Evolutionary conservation across 1,140 invertebrate species (phyloP).

Genomic region (Agrypnia vestita): DNA sequence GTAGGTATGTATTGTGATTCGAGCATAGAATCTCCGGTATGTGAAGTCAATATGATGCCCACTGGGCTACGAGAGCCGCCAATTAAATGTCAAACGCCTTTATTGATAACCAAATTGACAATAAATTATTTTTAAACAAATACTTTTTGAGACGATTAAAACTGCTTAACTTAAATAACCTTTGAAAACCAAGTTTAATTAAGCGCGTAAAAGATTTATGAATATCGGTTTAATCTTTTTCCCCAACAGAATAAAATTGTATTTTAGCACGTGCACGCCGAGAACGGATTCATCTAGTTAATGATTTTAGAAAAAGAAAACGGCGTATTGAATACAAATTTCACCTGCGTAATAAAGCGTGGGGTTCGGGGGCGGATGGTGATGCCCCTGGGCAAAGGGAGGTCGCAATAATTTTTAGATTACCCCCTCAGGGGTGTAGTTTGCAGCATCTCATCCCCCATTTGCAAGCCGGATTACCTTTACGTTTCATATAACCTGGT

Average conservation of each 20-base stretch:
- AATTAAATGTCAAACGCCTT: too few relatives aligned
- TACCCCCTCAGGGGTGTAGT: constrained; percentile 45
- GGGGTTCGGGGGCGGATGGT: background rate
- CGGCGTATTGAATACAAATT: constrained; percentile 25
- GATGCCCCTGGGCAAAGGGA: background rate
- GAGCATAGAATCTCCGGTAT: too few relatives aligned
- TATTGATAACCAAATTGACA: too few relatives aligned
- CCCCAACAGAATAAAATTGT: constrained; percentile 17
- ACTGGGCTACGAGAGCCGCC: too few relatives aligned
- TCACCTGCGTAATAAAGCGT: constrained; percentile 27
- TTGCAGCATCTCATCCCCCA: constrained; percentile 32
- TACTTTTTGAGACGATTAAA: too few relatives aligned
- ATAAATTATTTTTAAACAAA: too few relatives aligned
- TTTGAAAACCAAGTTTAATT: constrained; percentile 7
- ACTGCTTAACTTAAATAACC: background rate
- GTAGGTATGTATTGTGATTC: too few relatives aligned
- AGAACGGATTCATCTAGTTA: constrained; percentile 20
- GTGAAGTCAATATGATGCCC: too few relatives aligned
- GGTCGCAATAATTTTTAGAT: constrained; percentile 54
- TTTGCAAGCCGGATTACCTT: constrained; percentile 20
- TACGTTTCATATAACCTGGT: constrained; percentile 55
- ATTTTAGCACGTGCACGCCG: constrained; percentile 19
- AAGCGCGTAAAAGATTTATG: constrained; percentile 8
- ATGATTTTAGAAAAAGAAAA: constrained; percentile 30
- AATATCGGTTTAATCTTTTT: constrained; percentile 19